phyloP scores from a whole-genome alignment of 2,888 invertebrate species.

The Neoaliturus tenellus region DNA sequence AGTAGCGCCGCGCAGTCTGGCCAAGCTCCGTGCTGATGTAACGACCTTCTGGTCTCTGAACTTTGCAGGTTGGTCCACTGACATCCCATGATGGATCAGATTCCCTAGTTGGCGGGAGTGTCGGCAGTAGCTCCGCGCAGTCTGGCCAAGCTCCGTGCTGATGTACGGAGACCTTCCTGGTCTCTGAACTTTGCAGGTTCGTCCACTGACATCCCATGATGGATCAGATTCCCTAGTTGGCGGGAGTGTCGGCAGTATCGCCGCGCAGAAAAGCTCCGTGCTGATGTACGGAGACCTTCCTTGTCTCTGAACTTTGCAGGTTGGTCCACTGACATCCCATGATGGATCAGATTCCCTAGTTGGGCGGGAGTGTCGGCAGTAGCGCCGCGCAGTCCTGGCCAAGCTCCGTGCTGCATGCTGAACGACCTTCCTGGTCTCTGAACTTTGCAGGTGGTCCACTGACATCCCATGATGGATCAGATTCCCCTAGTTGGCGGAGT shows the following conservation, averaged over 20 bases:
- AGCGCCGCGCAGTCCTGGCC: neutral
- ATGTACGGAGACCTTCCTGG: neutral
- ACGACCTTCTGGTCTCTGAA: too few species aligned
- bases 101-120: neutral
- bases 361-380: neutral
- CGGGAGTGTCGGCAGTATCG: neutral
- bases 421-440: neutral
- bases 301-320: too few species aligned
- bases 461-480: too few species aligned
- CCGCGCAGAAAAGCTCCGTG: too few species aligned
- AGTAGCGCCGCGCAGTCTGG: too few species aligned
- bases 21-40: too few species aligned
- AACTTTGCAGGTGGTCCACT: neutral
- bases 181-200: neutral
- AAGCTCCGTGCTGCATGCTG: neutral
- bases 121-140: neutral
- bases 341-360: too few species aligned
- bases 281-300: too few species aligned
- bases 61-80: too few species aligned
- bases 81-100: too few species aligned
- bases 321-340: too few species aligned
- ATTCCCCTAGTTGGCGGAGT: neutral
- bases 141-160: neutral
- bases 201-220: neutral
- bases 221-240: neutral